Percentiles rank a stretch among this genome's conserved stretches.
These are phyloP conservation scores for Penelope pileata DNA, from an alignment of 2,113 vertebrate genomes.

Conservation along the genomic window DNA sequence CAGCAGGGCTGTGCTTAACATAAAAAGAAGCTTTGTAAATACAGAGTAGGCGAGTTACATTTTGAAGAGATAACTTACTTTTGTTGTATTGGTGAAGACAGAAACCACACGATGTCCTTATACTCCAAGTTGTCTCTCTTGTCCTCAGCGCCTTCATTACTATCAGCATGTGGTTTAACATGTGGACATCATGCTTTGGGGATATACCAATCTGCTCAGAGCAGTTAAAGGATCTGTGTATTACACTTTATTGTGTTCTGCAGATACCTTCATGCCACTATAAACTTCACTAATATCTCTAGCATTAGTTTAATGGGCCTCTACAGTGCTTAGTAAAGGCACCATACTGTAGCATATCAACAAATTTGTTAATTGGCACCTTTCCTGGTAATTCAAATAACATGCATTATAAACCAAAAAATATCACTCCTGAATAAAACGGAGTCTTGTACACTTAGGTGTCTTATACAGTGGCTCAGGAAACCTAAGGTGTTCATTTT, in stretches of 20 bases:
- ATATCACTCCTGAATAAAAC: too few species aligned
- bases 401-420: too few species aligned
- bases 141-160: not conserved
- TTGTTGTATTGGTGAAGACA: not conserved
- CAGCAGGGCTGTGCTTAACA: too few species aligned
- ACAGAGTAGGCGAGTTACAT: not conserved
- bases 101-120: accelerated
- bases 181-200: not conserved
- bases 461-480: not conserved
- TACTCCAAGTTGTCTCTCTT: not conserved
- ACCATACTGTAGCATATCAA: not conserved
- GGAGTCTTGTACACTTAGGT: not conserved
- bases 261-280: not conserved
- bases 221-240: not conserved
- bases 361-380: not conserved
- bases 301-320: not conserved
- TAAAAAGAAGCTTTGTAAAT: not conserved
- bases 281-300: not conserved
- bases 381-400: not conserved
- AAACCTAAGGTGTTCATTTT: not conserved
- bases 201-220: not conserved
- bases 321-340: not conserved
- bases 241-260: not conserved
- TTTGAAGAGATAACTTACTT: not conserved
- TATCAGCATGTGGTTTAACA: not conserved